Conservation (phyloP, 1,140 invertebrate species). For the Heterodera carotae region DNA sequence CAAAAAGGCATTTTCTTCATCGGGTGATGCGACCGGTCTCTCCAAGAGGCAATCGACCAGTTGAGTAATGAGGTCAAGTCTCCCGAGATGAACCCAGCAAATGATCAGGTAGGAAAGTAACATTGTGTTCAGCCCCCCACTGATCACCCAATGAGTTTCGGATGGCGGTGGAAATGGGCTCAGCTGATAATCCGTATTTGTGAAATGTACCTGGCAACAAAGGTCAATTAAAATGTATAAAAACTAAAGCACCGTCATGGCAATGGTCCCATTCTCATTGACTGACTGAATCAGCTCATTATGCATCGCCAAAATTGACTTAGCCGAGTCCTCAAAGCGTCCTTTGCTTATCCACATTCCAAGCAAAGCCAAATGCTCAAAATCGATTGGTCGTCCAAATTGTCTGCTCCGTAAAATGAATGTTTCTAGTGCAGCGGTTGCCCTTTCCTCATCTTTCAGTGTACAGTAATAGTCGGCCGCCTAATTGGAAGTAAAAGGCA, state of each 20-base stretch:
- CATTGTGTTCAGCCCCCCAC: conserved; percentile 36
- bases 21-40: conserved; percentile 25
- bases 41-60: conserved; percentile 46
- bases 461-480: conserved; percentile 59
- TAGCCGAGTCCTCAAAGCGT: conserved; percentile 48
- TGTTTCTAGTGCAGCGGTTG: conserved; percentile 55
- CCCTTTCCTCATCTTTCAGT: conserved; percentile 61
- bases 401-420: conserved; percentile 57
- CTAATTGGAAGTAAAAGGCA: conserved; percentile 19
- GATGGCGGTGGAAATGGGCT: conserved; percentile 46
- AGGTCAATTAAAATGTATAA: conserved; percentile 6
- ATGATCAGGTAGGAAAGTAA: conserved; percentile 47
- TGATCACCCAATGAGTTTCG: conserved; percentile 34
- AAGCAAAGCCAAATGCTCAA: conserved; percentile 45
- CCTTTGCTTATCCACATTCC: conserved; percentile 50
- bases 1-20: conserved; percentile 49
- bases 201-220: conserved; percentile 40
- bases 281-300: conserved; percentile 40
- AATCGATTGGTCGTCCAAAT: conserved; percentile 46
- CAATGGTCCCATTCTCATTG: conserved; percentile 20
- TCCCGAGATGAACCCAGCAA: conserved; percentile 39
- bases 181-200: conserved; percentile 42
- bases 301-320: conserved; percentile 56
- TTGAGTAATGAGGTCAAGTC: conserved; percentile 37
- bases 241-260: conserved; percentile 42